phyloP scores from a whole-genome alignment of 1,140 invertebrate genomes.

The Homarus americanus region DNA sequence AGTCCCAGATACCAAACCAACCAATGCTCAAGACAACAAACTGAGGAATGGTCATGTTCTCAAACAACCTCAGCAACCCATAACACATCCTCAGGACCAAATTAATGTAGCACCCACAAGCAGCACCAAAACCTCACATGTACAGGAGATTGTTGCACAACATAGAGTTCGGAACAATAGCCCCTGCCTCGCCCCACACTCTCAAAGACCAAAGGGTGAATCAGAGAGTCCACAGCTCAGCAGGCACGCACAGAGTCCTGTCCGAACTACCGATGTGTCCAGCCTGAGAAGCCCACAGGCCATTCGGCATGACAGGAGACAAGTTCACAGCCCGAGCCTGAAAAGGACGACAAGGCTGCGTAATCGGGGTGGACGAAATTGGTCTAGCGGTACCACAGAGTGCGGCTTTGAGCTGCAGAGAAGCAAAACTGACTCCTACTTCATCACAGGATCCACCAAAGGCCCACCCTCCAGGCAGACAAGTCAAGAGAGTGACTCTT shows the following conservation, averaged over 20 bases:
- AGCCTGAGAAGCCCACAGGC: no score
- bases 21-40: slow-evolving; percentile 4
- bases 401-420: slow-evolving; percentile 3
- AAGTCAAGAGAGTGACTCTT: slow-evolving; percentile 4
- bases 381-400: neutral
- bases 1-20: neutral
- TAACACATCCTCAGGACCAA: neutral
- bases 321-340: neutral
- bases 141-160: neutral
- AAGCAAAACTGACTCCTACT: slow-evolving; percentile 42
- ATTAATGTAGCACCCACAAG: neutral
- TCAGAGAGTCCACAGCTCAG: neutral
- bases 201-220: neutral
- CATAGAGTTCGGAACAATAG: neutral
- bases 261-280: neutral
- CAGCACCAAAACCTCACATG: neutral
- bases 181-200: neutral
- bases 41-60: neutral
- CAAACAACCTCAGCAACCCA: neutral
- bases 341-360: no score
- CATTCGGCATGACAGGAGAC: no score
- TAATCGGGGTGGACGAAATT: neutral
- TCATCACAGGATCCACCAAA: neutral
- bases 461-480: slow-evolving; percentile 12
- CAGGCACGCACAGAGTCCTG: neutral